phyloP scores from a whole-genome alignment of 2,797 vertebrate genomes.

The Myiothlypis chrysogaster region DNA sequence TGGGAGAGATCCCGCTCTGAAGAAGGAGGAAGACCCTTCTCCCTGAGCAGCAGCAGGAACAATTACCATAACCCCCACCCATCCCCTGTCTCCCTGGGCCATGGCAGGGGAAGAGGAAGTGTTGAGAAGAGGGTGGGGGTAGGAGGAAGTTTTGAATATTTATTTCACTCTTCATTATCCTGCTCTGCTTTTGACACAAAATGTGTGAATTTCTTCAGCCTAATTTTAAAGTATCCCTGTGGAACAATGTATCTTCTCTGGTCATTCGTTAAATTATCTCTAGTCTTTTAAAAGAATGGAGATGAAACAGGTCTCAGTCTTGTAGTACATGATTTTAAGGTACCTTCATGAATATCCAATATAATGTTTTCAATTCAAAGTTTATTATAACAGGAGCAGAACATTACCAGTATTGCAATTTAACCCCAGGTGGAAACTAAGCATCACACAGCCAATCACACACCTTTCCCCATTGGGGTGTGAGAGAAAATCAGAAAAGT shows the following conservation, averaged over 20 bases:
- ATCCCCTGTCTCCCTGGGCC: background rate
- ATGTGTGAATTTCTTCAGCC: background rate
- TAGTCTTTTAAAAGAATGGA: background rate
- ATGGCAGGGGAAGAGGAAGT: background rate
- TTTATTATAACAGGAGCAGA: background rate
- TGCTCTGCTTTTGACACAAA: background rate
- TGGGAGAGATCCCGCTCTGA: accelerated
- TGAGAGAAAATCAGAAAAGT: background rate
- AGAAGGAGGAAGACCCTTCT: background rate
- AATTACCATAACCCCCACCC: background rate
- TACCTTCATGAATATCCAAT: background rate
- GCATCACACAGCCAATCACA: background rate
- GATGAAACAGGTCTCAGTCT: background rate
- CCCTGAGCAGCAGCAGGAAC: background rate
- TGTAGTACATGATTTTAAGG: background rate
- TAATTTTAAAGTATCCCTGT: background rate
- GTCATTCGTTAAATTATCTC: accelerated
- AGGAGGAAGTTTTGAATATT: background rate
- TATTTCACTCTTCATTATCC: background rate
- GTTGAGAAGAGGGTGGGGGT: accelerated
- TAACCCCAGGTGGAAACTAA: background rate
- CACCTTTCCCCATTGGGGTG: background rate
- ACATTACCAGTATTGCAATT: background rate
- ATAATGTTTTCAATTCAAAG: background rate
- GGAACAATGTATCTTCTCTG: background rate